Base-by-base conservation (phyloP, 2,888 invertebrate genomes). In the Baccha elongata region DNA sequence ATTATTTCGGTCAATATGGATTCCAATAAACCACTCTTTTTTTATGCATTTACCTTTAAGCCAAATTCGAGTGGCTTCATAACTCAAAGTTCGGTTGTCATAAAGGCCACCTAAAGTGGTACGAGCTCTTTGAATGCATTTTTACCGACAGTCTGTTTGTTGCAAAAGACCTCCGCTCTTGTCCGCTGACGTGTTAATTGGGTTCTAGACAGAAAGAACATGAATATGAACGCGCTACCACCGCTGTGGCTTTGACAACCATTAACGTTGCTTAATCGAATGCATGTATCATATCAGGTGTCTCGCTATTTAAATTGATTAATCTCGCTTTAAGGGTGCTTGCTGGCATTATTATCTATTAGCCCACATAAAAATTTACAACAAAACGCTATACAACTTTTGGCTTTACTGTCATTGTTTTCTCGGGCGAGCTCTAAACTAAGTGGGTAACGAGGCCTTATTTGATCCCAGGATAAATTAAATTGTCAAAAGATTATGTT, bases 151-250 rank as follows among this genome's bases (percentile, higher is more conserved):
- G 11, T 19, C 4, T 15, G 15, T 15, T 29, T 48, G 11, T 53
- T 40, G 62, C 44, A 46, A 7, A 32, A 21, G 26, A 44, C 5
- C 58, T 26, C 58, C 42, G n/a, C 46, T 21, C 2, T 3, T 4
- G 32, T 52, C 35, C 26, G 10, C 53, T 40, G 64, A 71, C 55
- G 69, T 76, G 71, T 64, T 71, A 76, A 76, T 76, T 76, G 71
- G 71, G 64, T 76, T 76, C 53, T 64, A 71, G 26, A 55, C 40
- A 71, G 46, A 53, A 53, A 42, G 62, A 76, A 71, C 62, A 64
- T 62, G 48, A 69, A 11, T 62, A 40, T 21, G 13, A 69, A 46
- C 37, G 44, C 53, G 44, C 53, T 50, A 17, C 60, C 29, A 13
- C 32, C 17, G 23, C 21, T 53, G 42, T 26, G 40, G 40, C 35